Evolutionary conservation across 2,888 invertebrate genomes (phyloP).

Genomic region (Acholoe squamosa): DNA sequence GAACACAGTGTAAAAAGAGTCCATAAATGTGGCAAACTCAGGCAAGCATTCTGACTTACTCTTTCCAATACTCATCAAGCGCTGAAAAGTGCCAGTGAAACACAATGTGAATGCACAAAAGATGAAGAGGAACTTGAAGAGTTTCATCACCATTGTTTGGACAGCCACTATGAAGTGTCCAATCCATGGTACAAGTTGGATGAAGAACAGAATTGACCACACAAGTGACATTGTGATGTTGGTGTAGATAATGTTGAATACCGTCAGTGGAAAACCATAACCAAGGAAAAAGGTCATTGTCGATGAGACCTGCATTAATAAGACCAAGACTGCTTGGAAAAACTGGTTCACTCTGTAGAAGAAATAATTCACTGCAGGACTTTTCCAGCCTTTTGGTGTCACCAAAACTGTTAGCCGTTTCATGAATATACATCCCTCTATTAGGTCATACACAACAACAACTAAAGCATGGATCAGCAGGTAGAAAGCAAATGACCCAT

Average conservation of each 20-base stretch:
- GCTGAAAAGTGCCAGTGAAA: constrained; percentile 16
- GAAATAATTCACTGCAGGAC: neutral
- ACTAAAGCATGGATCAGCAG: neutral
- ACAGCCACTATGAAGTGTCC: constrained; percentile 40
- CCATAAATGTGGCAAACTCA: neutral
- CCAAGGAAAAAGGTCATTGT: neutral
- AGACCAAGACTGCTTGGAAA: neutral
- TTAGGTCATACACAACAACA: constrained; percentile 2
- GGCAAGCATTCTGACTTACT: neutral
- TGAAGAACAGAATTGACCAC: constrained; percentile 54
- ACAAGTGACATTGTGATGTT: neutral
- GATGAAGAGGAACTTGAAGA: neutral
- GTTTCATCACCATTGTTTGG: neutral
- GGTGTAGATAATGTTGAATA: constrained; percentile 35
- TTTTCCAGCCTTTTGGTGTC: neutral
- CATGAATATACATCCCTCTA: neutral
- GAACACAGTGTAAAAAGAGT: constrained; percentile 35
- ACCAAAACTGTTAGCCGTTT: neutral
- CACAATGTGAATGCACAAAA: neutral
- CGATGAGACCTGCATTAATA: neutral
- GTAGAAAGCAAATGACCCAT: constrained; percentile 4
- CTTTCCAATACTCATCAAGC: constrained; percentile 11
- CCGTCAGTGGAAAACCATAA: neutral
- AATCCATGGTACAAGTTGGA: constrained; percentile 40
- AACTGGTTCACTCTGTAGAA: constrained; percentile 28